A percentile compares a stretch with the other conserved stretches of the same genome.
These are phyloP conservation scores for Kryptopterus vitreolus DNA, from an alignment of 2,797 vertebrate genomes.

Conservation along the genomic window DNA sequence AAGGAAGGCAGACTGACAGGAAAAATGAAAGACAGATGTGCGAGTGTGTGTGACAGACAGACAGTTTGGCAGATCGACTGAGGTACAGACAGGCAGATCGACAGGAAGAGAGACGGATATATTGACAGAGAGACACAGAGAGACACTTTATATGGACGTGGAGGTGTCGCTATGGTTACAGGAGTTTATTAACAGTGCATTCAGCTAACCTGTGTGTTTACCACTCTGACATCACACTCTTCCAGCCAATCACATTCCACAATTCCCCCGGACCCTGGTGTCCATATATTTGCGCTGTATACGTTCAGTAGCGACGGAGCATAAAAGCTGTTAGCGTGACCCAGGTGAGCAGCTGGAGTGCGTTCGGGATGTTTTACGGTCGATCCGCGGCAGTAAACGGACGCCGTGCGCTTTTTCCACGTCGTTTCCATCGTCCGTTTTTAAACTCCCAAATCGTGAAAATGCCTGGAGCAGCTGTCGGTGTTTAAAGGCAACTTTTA, in stretches of 20 bases:
- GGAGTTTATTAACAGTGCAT: too few relatives aligned
- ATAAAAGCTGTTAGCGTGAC: not conserved
- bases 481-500: not conserved
- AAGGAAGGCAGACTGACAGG: too few relatives aligned
- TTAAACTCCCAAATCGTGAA: not conserved
- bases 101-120: too few relatives aligned
- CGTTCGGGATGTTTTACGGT: not conserved
- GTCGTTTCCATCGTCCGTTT: not conserved
- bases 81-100: too few relatives aligned
- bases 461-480: not conserved
- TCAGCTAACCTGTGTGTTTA: not conserved
- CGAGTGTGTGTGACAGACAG: too few relatives aligned
- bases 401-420: not conserved
- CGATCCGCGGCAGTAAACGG: not conserved
- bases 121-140: too few relatives aligned
- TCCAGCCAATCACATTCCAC: not conserved
- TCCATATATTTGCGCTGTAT: not conserved
- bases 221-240: not conserved
- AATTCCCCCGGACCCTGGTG: not conserved
- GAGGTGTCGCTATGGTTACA: too few relatives aligned
- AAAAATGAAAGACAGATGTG: too few relatives aligned
- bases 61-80: too few relatives aligned
- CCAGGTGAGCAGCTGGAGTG: not conserved
- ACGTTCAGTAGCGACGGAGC: not conserved
- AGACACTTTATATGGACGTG: too few relatives aligned